Conservation (phyloP, 2,888 invertebrate genomes). For the Altica lythri region DNA sequence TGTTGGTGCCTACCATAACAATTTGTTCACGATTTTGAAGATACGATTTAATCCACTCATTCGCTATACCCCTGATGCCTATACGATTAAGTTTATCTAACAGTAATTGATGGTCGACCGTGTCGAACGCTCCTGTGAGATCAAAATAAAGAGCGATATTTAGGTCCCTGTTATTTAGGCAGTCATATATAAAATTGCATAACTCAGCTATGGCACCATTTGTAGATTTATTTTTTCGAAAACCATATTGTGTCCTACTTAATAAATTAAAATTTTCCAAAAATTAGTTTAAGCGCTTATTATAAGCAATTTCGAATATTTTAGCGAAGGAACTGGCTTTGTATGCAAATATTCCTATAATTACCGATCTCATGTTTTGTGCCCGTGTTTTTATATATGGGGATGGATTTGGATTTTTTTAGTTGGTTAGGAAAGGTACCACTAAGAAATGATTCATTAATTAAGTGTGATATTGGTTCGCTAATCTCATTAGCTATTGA, state of each 20-base stretch:
- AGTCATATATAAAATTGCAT: slow-evolving; percentile 2
- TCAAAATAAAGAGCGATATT: slow-evolving; percentile 9
- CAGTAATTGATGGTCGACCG: slow-evolving; percentile 6
- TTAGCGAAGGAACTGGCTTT: slow-evolving; percentile 11
- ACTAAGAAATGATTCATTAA: background rate
- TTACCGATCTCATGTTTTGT: slow-evolving; percentile 5
- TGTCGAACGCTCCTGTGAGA: slow-evolving; percentile 8
- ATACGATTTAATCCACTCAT: too few species aligned
- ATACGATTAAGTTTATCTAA: slow-evolving; percentile 11
- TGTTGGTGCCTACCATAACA: too few species aligned
- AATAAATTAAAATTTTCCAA: slow-evolving; percentile 7
- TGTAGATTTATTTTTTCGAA: slow-evolving; percentile 13
- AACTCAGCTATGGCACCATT: slow-evolving; percentile 8
- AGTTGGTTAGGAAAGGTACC: background rate
- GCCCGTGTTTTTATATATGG: slow-evolving; percentile 10
- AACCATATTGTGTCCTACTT: slow-evolving; percentile 10
- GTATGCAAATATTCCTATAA: slow-evolving; percentile 15
- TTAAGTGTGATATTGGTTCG: background rate
- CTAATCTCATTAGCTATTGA: too few species aligned
- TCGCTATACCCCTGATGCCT: slow-evolving; percentile 4
- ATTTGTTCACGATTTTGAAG: too few species aligned
- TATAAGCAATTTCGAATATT: slow-evolving; percentile 13
- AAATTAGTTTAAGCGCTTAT: slow-evolving; percentile 8
- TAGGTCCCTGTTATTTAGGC: background rate
- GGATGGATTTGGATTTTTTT: background rate